Conservation (phyloP, 2,888 invertebrate species). For the Catocala nupta region DNA sequence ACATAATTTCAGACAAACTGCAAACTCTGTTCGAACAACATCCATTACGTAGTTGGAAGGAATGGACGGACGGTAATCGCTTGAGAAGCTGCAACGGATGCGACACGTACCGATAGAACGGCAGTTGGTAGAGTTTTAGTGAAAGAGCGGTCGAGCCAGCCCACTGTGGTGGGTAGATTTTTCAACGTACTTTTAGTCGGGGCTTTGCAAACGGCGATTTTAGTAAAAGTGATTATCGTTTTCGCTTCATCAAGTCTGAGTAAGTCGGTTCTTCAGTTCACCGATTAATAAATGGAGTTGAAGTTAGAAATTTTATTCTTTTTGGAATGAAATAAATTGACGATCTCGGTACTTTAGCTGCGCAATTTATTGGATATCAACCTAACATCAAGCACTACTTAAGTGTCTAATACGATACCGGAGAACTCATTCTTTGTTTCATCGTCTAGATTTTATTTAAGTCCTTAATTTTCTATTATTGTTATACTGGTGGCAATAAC, state of each 20-base stretch:
- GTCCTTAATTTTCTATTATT: too few relatives aligned
- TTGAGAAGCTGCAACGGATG: constrained; percentile 49
- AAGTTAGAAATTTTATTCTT: constrained; percentile 10
- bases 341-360: background rate
- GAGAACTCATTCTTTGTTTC: too few relatives aligned
- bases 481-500: too few relatives aligned
- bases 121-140: constrained; percentile 40
- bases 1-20: constrained; percentile 47
- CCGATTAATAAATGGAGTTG: constrained; percentile 26
- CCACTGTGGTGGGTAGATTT: constrained; percentile 33
- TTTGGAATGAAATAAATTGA: constrained; percentile 2
- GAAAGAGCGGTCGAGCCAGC: constrained; percentile 25
- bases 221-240: constrained; percentile 34
- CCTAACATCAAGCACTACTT: too few relatives aligned
- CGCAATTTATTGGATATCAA: too few relatives aligned
- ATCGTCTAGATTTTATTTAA: too few relatives aligned
- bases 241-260: constrained; percentile 27
- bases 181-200: constrained; percentile 39
- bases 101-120: constrained; percentile 41
- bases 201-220: constrained; percentile 38
- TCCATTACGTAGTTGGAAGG: constrained; percentile 47
- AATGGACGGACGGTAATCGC: constrained; percentile 41
- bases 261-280: constrained; percentile 20
- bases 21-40: constrained; percentile 47
- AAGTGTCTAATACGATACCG: too few relatives aligned